Conservation (phyloP, 2,113 vertebrate species). For the Grantiella picta region DNA sequence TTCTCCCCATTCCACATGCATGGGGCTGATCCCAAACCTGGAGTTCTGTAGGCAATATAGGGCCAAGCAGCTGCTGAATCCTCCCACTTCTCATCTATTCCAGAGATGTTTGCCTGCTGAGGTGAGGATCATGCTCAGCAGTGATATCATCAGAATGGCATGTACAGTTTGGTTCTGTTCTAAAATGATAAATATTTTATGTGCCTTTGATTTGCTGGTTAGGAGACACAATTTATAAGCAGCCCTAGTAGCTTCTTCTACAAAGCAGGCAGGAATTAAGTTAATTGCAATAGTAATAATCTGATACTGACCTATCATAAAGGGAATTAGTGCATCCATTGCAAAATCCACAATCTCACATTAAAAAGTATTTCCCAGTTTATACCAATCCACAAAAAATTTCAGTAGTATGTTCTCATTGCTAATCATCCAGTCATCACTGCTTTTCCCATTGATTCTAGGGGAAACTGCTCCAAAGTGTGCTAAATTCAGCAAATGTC, state of each 20-base stretch:
- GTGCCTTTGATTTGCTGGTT: not conserved
- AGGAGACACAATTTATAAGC: not conserved
- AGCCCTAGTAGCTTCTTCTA: not conserved
- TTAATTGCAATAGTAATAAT: not conserved
- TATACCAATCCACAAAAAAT: not conserved
- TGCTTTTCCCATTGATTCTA: not conserved
- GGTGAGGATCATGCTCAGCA: not conserved
- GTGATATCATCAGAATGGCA: not conserved
- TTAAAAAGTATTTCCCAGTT: not conserved
- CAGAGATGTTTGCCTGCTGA: not conserved
- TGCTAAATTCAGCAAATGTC: not conserved
- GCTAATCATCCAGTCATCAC: not conserved
- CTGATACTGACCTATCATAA: not conserved
- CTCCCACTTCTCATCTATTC: not conserved
- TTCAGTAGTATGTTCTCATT: not conserved
- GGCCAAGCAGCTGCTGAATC: not conserved
- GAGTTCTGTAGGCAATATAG: not conserved
- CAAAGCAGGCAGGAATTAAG: not conserved
- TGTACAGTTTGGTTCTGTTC: not conserved
- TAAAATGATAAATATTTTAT: not conserved
- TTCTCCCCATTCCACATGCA: not conserved
- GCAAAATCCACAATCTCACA: not conserved
- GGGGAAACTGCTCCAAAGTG: not conserved
- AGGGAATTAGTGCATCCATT: not conserved
- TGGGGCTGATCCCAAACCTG: not conserved